Conservation (phyloP, 2,797 vertebrate species). For the Amphiprion clarkii region DNA sequence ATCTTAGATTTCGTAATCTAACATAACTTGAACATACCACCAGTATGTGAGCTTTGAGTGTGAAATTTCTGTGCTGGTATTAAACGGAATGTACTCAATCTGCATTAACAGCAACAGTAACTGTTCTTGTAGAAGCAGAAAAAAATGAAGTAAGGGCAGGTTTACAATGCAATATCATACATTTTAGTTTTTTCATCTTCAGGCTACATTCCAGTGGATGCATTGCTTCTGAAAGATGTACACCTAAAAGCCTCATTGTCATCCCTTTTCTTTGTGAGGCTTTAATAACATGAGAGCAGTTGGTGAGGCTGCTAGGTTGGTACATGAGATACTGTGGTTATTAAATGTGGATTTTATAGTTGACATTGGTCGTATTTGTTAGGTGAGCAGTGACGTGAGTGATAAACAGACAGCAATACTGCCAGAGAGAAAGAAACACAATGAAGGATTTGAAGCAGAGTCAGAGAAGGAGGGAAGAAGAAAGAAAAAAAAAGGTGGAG, state of each 20-base stretch:
- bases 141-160: too few species aligned
- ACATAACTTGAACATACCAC: too few species aligned
- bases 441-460: constrained; percentile 2
- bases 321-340: constrained; percentile 45
- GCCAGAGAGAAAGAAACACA: constrained; percentile 12
- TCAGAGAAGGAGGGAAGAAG: neutral
- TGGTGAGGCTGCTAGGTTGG: neutral
- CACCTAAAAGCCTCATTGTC: neutral
- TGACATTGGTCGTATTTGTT: constrained; percentile 21
- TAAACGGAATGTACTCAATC: too few species aligned
- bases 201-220: too few species aligned
- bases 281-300: constrained; percentile 37
- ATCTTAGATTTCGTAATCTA: too few species aligned
- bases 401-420: constrained; percentile 23
- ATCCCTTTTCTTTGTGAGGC: constrained; percentile 32
- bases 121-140: too few species aligned
- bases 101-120: too few species aligned
- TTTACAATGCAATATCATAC: too few species aligned
- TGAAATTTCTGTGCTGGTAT: too few species aligned
- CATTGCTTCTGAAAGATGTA: too few species aligned
- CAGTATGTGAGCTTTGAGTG: too few species aligned
- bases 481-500: neutral
- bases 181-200: too few species aligned
- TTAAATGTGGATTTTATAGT: constrained; percentile 52
- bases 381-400: constrained; percentile 4